Evolutionary conservation across 1,140 invertebrate genomes (phyloP).

Genomic region (Macrotrachela quadricornifera): DNA sequence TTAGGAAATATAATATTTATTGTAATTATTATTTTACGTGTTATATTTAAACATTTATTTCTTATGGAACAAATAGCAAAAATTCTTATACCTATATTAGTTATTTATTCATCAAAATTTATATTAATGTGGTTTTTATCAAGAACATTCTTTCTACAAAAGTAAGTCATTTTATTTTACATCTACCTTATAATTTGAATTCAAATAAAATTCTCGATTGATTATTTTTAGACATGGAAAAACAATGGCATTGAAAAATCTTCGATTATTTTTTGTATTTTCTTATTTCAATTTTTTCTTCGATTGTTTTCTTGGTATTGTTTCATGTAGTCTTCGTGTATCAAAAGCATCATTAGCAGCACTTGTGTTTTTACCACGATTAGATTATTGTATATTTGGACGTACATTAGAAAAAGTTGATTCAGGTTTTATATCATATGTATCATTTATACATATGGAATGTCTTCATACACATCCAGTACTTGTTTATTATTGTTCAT

Average conservation of each 20-base stretch:
- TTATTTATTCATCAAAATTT: conserved; percentile 1
- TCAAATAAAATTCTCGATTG: no score
- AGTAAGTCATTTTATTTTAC: not conserved
- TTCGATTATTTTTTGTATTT: conserved; percentile 1
- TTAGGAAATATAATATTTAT: not conserved
- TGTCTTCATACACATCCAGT: conserved; percentile 7
- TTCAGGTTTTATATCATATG: conserved; percentile 5
- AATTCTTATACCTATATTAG: conserved; percentile 2
- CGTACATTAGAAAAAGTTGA: conserved; percentile 5
- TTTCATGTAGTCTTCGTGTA: conserved; percentile 6
- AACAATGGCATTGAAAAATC: conserved; percentile 4
- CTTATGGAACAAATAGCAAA: conserved; percentile 5
- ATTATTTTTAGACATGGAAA: not conserved
- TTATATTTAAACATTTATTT: not conserved
- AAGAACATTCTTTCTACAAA: not conserved
- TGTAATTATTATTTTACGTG: not conserved
- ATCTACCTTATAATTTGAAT: no score
- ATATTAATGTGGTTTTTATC: conserved; percentile 4
- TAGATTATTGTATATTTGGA: conserved; percentile 9
- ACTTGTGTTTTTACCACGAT: conserved; percentile 1
- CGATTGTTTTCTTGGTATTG: conserved; percentile 7
- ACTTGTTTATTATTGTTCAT: conserved; percentile 1
- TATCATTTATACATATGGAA: conserved; percentile 7
- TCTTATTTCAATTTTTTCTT: conserved; percentile 10
- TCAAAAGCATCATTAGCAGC: conserved; percentile 4